phyloP scores from a whole-genome alignment of 2,113 vertebrate species.

The Mobula hypostoma region DNA sequence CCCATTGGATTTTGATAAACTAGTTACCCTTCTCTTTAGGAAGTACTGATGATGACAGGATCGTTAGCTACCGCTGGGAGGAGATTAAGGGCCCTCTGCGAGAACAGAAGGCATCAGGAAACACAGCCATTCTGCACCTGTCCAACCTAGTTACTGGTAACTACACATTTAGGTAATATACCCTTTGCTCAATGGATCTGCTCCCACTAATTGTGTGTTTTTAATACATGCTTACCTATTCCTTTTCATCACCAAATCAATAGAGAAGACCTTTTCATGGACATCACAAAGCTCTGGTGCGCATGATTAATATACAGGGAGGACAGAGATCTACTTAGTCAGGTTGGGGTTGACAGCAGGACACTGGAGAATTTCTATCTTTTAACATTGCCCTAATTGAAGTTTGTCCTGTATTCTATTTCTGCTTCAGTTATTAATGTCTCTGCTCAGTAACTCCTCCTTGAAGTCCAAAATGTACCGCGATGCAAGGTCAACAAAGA shows the following conservation, averaged over 20 bases:
- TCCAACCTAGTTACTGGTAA: slow-evolving; percentile 61
- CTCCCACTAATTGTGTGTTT: not conserved
- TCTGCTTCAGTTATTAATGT: not conserved
- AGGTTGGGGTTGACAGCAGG: not conserved
- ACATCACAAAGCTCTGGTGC: not conserved
- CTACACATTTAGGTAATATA: slow-evolving; percentile 68
- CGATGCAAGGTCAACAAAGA: not conserved
- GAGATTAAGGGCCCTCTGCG: slow-evolving; percentile 60
- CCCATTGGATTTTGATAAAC: not conserved
- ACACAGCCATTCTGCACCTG: slow-evolving; percentile 56
- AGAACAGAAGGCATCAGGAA: slow-evolving; percentile 52
- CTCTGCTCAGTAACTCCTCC: not conserved
- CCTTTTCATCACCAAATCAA: not conserved
- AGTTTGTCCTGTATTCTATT: too few relatives aligned
- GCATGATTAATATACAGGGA: not conserved
- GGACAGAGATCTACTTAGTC: not conserved
- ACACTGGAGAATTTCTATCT: not conserved
- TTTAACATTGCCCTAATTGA: not conserved
- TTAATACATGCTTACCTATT: not conserved
- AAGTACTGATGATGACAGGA: slow-evolving; percentile 61
- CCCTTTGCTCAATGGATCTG: not conserved
- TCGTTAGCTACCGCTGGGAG: slow-evolving; percentile 68
- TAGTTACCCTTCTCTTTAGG: slow-evolving; percentile 47
- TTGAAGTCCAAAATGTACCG: not conserved
- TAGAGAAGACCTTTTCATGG: not conserved